phyloP scores from a whole-genome alignment of 1,140 invertebrate species.

The Heliconius hermathena region DNA sequence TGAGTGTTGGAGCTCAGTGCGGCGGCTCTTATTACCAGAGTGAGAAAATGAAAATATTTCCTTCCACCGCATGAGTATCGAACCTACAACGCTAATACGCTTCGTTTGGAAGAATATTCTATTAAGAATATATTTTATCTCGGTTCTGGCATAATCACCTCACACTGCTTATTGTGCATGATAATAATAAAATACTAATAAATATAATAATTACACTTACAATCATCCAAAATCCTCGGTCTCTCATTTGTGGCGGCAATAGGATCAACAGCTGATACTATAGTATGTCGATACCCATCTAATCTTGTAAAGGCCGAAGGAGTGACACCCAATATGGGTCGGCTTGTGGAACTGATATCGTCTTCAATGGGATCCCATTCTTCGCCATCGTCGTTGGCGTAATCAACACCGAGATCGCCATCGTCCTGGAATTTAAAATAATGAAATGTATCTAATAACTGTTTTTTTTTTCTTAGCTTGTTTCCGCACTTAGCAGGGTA shows the following conservation, averaged over 20 bases:
- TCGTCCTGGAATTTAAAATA: constrained; percentile 51
- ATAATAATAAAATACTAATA: neutral
- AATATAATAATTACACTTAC: constrained; percentile 46
- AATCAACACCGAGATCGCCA: constrained; percentile 51
- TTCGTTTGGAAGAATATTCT: too few relatives aligned
- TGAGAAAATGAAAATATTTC: too few relatives aligned
- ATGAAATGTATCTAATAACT: neutral
- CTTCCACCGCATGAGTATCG: too few relatives aligned
- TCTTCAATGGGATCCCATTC: constrained; percentile 53
- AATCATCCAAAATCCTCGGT: constrained; percentile 63
- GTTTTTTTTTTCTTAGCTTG: too few relatives aligned
- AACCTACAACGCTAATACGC: too few relatives aligned
- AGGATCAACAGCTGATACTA: constrained; percentile 58
- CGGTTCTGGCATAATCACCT: too few relatives aligned
- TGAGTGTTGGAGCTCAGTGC: too few relatives aligned
- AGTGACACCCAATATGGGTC: constrained; percentile 48
- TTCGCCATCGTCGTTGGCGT: constrained; percentile 58
- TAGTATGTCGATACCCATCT: constrained; percentile 44
- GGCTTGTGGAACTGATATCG: constrained; percentile 51
- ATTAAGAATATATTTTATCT: too few relatives aligned
- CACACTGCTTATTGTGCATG: too few relatives aligned
- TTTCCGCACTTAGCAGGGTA: too few relatives aligned
- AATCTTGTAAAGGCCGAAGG: constrained; percentile 59
- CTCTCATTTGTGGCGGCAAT: constrained; percentile 67
- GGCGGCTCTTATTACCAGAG: too few relatives aligned